phyloP scores from a whole-genome alignment of 2,113 vertebrate genomes.

The Callopanchax toddi region DNA sequence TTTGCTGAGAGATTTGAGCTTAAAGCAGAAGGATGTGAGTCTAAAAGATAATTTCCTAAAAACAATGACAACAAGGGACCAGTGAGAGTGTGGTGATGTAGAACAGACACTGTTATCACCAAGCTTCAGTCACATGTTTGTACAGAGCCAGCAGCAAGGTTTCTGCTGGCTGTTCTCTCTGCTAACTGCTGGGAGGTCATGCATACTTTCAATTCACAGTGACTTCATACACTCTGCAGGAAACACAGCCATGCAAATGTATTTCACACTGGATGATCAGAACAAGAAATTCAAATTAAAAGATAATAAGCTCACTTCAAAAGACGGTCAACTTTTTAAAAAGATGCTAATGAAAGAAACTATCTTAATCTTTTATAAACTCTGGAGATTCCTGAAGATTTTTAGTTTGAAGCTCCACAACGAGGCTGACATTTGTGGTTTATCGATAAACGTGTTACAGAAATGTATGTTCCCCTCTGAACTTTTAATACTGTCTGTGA shows the following conservation, averaged over 20 bases:
- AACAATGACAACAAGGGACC: not conserved
- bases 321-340: too few species aligned
- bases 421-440: not conserved
- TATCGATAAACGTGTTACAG: not conserved
- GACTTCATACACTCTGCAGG: not conserved
- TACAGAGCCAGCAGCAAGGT: not conserved
- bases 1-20: conserved; percentile 25
- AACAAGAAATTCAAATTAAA: not conserved
- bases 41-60: not conserved
- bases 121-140: conserved; percentile 19
- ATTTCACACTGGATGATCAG: not conserved
- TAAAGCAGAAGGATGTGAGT: not conserved
- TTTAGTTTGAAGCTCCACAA: not conserved
- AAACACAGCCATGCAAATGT: not conserved
- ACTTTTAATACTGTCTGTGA: not conserved
- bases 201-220: not conserved
- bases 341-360: not conserved
- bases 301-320: not conserved
- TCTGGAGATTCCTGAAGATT: not conserved
- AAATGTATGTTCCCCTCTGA: not conserved
- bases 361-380: too few species aligned
- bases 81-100: not conserved
- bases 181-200: too few species aligned
- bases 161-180: conserved; percentile 4
- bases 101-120: conserved; percentile 7